Evolutionary conservation across 2,888 invertebrate genomes (phyloP), one percentile per base, ranked within the genome.

Genomic region (Piscicola geometra): DNA sequence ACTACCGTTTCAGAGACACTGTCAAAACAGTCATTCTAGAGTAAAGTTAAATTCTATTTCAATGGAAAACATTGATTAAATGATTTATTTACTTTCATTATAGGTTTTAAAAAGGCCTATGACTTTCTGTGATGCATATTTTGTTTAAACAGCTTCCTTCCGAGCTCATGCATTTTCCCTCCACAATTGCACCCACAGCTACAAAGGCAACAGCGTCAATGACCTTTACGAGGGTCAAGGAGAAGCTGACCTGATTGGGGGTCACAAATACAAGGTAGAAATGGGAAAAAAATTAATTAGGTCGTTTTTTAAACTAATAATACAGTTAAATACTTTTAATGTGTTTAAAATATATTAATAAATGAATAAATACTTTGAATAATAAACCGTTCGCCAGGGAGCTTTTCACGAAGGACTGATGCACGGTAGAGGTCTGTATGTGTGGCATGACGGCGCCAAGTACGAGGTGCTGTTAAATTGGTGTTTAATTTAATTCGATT

Each of bases 371-470:
- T 50, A 71, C 35, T 76, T 56, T 32, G 0, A 60, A 47, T 1
- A 36, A n/a, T 50, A 64, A 21, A 28, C 60, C 60, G n/a, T 18
- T 56, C 21, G n/a, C 60, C 60, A 85, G 83, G 86, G 86, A 0
- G 80, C 82, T 76, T 86, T 85, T 79, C 80, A 80, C 69, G 83
- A 84, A 72, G 86, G 86, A 5, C 80, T 83, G 71, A 86, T 86
- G 86, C 84, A 86, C 82, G 86, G 86, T 1, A 81, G 80, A 77
- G 86, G 86, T 15, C 78, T 77, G n/a, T 86, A 85, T 78, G 82
- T 80, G 12, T 86, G 86, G 86, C 78, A 79, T 25, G 83, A 84
- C 82, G 85, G 84, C n/a, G 80, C 84, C 9, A 76, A 76, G 0
- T 86, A 85, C 81, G 83, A 84, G 82, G 85, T 84, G n/a, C n/a